Base-by-base conservation (phyloP, 2,113 vertebrate species). In the Galeopterus variegatus region DNA sequence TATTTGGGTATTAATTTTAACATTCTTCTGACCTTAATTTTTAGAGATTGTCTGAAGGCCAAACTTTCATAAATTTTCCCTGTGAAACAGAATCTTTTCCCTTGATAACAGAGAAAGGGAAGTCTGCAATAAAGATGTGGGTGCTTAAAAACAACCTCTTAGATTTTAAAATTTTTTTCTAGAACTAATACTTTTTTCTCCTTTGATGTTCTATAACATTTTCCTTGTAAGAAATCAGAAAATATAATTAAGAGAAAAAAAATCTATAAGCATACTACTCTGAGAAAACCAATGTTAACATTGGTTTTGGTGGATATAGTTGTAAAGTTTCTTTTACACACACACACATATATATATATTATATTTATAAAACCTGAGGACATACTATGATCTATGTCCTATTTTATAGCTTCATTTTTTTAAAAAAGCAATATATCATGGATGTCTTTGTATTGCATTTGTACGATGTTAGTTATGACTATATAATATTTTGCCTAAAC, bases 201-300 rank as follows among this genome's bases (percentile, higher is more conserved):
- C 70, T 67, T 88, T 56, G 31, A 41, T 56, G 3, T 1, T 92
- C 88, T 70, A 52, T 85, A 41, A 50, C 15, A 65, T 91, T 81
- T 90, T 85, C 23, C 50, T 67, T 95, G 33, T 77, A 88, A 23
- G 91, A 94, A 89, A 94, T 93, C 88, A 87, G 24, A 95, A 92
- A 80, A 97, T 26, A 88, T 56, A 92, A 60, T 48, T 90, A 77
- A 31, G 56, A 56, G 56, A 56, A 33, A 84, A 86, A 86, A 92
- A 60, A 73, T 48, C 10, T 52, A 26, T 77, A 65, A 41, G 65
- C 18, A 2, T 15, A 84, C 28, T 52, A 87, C 48, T 3, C 21
- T 70, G 11, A 79, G 76, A 93, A 94, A 91, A 75, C 0, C 6
- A 87, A 48, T 72, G 17, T 60, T 56, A 69, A 70, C 11, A 88